These are phyloP conservation scores for Mareca strepera DNA, from an alignment of 2,797 vertebrate genomes.

Conservation along the genomic window DNA sequence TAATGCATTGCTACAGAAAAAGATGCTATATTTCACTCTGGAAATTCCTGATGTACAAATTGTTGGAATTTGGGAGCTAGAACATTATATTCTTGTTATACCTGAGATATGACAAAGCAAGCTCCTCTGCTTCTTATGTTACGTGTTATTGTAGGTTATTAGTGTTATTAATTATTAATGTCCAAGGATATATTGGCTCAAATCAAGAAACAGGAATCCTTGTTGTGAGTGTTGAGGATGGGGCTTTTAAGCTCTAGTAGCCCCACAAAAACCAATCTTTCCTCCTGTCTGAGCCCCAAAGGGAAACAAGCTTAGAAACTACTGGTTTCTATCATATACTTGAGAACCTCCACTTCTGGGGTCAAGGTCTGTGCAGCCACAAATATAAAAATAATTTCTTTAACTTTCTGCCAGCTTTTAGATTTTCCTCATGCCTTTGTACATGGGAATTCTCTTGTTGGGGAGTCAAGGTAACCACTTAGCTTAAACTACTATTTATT, in stretches of 20 bases:
- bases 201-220: neutral
- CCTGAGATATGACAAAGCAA: neutral
- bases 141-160: neutral
- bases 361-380: neutral
- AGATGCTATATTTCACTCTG: neutral
- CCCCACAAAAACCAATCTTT: rapidly evolving
- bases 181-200: neutral
- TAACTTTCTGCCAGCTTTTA: neutral
- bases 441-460: neutral
- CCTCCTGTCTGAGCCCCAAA: neutral
- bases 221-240: neutral
- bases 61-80: neutral
- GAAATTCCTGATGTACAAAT: neutral
- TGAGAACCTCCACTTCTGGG: neutral
- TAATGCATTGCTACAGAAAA: neutral
- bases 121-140: neutral
- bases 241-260: neutral
- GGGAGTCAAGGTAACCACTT: neutral
- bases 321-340: neutral
- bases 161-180: neutral
- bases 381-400: neutral
- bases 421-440: neutral
- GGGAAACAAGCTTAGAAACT: neutral
- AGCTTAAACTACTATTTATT: neutral
- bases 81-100: neutral